A percentile compares a stretch with the other conserved stretches of the same genome.
Conservation (phyloP, 92 coral and sea anemone species). For the Umimayanthus chanpuru region DNA sequence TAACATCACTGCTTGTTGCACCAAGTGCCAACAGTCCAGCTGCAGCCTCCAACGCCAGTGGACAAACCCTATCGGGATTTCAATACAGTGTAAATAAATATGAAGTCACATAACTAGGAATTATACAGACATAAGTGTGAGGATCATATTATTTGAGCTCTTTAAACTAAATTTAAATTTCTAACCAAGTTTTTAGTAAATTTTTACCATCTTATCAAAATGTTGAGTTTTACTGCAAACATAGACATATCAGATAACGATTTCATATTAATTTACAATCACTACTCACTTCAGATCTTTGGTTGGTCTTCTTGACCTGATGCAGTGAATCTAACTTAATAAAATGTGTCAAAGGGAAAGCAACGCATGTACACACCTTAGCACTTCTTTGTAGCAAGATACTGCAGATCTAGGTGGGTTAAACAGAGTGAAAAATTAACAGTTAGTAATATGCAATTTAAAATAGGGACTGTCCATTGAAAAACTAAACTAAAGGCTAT, state of each 20-base stretch:
- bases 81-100: not conserved
- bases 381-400: constrained; percentile 96
- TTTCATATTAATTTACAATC: too few species aligned
- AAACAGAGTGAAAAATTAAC: not conserved
- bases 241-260: too few species aligned
- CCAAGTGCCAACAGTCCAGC: constrained; percentile 88
- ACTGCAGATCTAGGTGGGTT: constrained; percentile 81
- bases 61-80: constrained; percentile 67
- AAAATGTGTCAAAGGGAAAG: not conserved
- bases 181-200: too few species aligned
- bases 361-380: constrained; percentile 64
- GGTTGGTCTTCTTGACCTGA: not conserved
- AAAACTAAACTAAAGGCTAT: too few species aligned
- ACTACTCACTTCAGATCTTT: too few species aligned
- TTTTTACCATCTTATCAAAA: too few species aligned
- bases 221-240: too few species aligned
- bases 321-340: not conserved
- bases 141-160: too few species aligned
- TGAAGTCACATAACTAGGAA: not conserved
- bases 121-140: not conserved
- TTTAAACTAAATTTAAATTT: too few species aligned
- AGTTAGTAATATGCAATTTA: too few species aligned
- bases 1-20: constrained; percentile 81
- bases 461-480: too few species aligned
- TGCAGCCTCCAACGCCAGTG: constrained; percentile 93